Evolutionary conservation across 2,113 vertebrate species (phyloP).

Genomic region (Mustelus asterias): DNA sequence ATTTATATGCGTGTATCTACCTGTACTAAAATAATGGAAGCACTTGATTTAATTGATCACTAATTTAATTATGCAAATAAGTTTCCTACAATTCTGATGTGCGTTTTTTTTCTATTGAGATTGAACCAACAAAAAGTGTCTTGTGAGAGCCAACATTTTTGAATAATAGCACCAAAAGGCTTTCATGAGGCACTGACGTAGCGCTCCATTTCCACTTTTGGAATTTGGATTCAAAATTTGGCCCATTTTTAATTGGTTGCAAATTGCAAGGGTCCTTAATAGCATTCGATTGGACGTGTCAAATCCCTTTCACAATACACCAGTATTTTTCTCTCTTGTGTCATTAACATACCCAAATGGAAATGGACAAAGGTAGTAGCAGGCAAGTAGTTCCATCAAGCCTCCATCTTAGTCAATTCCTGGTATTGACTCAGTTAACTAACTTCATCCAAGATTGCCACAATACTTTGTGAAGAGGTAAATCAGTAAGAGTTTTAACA

Average conservation of each 20-base stretch:
- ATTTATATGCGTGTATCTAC: no score
- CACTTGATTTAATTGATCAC: background rate
- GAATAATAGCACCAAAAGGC: background rate
- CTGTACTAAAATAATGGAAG: background rate
- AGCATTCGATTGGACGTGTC: background rate
- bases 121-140: background rate
- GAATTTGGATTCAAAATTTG: background rate
- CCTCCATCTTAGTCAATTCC: background rate
- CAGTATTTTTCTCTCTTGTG: background rate
- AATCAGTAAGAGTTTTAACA: no score
- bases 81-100: background rate
- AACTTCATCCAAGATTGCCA: background rate
- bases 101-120: background rate
- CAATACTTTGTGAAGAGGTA: background rate
- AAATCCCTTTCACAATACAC: background rate
- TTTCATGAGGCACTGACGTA: background rate
- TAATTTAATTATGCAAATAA: background rate
- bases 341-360: background rate
- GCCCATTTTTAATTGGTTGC: background rate
- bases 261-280: background rate
- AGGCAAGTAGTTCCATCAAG: background rate
- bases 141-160: background rate
- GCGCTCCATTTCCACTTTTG: background rate
- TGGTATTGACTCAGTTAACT: background rate
- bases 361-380: background rate